Evolutionary conservation across 2,888 invertebrate species (phyloP).

Genomic region (Pseudolycoriella hygida): DNA sequence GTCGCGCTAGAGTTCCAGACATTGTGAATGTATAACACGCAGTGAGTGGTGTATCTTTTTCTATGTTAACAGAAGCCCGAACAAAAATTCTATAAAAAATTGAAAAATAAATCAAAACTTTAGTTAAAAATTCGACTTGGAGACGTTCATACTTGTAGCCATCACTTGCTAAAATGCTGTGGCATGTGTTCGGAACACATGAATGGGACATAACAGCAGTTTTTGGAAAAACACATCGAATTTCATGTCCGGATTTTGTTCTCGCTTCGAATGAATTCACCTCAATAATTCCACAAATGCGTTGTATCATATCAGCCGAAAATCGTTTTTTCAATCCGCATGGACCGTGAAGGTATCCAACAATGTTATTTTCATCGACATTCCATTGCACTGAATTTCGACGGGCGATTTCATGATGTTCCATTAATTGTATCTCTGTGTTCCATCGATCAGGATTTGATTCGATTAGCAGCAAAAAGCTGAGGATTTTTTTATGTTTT

Average conservation of each 20-base stretch:
- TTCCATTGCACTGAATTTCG: constrained; percentile 47
- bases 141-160: constrained; percentile 27
- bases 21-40: constrained; percentile 62
- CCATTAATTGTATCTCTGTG: constrained; percentile 50
- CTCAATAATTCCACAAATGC: constrained; percentile 63
- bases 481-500: background rate
- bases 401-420: constrained; percentile 47
- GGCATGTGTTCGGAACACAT: constrained; percentile 66
- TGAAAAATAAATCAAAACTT: background rate
- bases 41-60: constrained; percentile 43
- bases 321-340: constrained; percentile 49
- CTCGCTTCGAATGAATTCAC: constrained; percentile 63
- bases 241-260: constrained; percentile 36
- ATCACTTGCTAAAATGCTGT: constrained; percentile 40
- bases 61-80: constrained; percentile 47
- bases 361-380: constrained; percentile 59
- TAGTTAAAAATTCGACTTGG: no score
- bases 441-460: constrained; percentile 50
- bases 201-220: constrained; percentile 61
- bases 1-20: constrained; percentile 50
- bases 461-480: constrained; percentile 56
- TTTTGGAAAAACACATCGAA: constrained; percentile 61
- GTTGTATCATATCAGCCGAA: constrained; percentile 54
- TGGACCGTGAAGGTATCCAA: constrained; percentile 51
- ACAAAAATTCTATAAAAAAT: constrained; percentile 40